These are phyloP conservation scores for Volucella inflata DNA, from an alignment of 2,888 invertebrate genomes.

Conservation along the genomic window DNA sequence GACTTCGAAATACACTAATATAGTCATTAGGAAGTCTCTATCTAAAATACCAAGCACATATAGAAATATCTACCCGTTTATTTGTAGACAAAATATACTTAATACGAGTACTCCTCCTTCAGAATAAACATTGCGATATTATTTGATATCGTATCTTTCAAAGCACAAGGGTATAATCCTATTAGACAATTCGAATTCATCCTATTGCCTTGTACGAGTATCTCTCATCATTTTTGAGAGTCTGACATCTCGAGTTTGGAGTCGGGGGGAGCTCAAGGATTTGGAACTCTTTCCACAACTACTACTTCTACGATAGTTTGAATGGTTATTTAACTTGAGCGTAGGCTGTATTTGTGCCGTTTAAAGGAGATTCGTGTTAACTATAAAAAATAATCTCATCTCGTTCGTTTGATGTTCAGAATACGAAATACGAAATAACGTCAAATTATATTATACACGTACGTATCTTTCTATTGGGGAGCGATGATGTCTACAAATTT, in stretches of 20 bases:
- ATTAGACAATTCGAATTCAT: slow-evolving; percentile 68
- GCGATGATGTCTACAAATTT: slow-evolving; percentile 67
- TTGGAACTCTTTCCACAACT: not conserved
- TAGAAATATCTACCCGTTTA: slow-evolving; percentile 11
- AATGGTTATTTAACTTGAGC: slow-evolving; percentile 35
- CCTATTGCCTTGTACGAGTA: slow-evolving; percentile 48
- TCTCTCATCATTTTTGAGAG: slow-evolving; percentile 8
- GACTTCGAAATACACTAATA: slow-evolving; percentile 35
- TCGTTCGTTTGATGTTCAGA: slow-evolving; percentile 59
- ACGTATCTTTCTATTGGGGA: slow-evolving; percentile 40
- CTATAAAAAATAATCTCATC: slow-evolving; percentile 64
- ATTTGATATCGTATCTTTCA: slow-evolving; percentile 43
- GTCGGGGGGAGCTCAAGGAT: not conserved
- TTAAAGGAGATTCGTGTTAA: slow-evolving; percentile 43
- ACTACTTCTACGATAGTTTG: slow-evolving; percentile 5
- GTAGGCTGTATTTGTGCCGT: not conserved
- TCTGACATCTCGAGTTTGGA: not conserved
- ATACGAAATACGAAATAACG: slow-evolving; percentile 71
- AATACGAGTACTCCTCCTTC: slow-evolving; percentile 12
- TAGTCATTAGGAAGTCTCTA: slow-evolving; percentile 39
- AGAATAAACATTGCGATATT: slow-evolving; percentile 52
- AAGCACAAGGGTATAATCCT: slow-evolving; percentile 47
- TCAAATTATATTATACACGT: not conserved
- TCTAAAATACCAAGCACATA: not conserved
- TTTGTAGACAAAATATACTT: slow-evolving; percentile 1